Conservation (phyloP, 2,888 invertebrate species). For the Ethmia dodecea region DNA sequence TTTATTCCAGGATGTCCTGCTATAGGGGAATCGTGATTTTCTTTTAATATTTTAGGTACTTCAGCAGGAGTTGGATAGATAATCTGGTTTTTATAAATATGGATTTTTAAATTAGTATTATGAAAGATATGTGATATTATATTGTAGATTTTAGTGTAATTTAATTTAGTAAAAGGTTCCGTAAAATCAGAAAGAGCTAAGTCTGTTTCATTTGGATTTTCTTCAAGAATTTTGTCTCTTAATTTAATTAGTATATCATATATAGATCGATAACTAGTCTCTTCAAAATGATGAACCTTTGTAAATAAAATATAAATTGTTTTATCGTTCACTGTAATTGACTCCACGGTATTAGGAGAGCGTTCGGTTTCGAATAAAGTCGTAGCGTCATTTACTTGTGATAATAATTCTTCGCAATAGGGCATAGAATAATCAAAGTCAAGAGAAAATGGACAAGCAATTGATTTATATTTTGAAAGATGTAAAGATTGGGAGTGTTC, state of each 20-base stretch:
- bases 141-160: constrained; percentile 2
- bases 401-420: background rate
- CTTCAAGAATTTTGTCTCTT: background rate
- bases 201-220: background rate
- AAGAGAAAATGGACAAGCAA: background rate
- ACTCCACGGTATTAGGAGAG: background rate
- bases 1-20: background rate
- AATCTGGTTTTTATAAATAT: constrained; percentile 3
- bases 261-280: background rate
- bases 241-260: background rate
- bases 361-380: background rate
- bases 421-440: background rate
- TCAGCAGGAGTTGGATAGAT: background rate
- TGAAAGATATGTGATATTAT: constrained; percentile 1
- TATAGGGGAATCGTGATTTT: constrained; percentile 11
- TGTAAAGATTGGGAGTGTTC: background rate
- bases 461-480: background rate
- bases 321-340: background rate
- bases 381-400: background rate
- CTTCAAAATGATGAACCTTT: background rate
- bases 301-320: background rate
- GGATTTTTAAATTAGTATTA: constrained; percentile 2
- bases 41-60: constrained; percentile 13
- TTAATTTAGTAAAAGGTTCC: constrained; percentile 1
- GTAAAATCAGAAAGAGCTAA: background rate